phyloP scores from a whole-genome alignment of 1,140 invertebrate species.

The Bombus turneri region DNA sequence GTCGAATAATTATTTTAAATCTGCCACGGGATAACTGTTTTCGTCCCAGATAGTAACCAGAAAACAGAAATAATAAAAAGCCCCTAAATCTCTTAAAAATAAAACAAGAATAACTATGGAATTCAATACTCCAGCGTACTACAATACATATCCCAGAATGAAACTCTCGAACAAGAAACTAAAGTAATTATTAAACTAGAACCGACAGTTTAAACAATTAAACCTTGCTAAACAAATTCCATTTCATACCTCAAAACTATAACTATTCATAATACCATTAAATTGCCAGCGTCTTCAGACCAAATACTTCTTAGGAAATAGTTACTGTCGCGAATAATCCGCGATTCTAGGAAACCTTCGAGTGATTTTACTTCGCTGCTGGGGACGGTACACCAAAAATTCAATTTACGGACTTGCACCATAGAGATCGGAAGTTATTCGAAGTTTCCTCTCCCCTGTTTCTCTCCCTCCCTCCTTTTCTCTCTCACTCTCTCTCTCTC shows the following conservation, averaged over 20 bases:
- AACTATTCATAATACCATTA: neutral
- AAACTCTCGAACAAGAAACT: neutral
- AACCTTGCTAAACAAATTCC: neutral
- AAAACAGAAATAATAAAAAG: too few species aligned
- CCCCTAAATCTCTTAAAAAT: too few species aligned
- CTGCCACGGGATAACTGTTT: too few species aligned
- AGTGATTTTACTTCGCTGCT: neutral
- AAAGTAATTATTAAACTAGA: neutral
- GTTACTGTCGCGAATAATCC: neutral
- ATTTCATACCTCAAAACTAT: neutral
- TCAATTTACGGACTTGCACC: neutral
- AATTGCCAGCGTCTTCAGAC: neutral
- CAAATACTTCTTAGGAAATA: neutral
- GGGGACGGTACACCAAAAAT: neutral
- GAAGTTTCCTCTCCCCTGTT: neutral
- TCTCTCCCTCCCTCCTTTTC: neutral
- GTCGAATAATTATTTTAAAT: too few species aligned
- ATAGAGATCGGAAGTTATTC: neutral
- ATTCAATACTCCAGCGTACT: too few species aligned
- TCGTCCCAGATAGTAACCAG: too few species aligned
- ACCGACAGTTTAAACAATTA: neutral
- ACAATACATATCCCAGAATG: too few species aligned
- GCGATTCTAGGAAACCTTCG: neutral
- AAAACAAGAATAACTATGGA: too few species aligned
- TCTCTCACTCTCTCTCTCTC: neutral